Evolutionary conservation across 37 sponge, comb jelly and placozoan species (phyloP), one percentile per base, ranked within the genome.

Genomic region (Axinella damicornis): DNA sequence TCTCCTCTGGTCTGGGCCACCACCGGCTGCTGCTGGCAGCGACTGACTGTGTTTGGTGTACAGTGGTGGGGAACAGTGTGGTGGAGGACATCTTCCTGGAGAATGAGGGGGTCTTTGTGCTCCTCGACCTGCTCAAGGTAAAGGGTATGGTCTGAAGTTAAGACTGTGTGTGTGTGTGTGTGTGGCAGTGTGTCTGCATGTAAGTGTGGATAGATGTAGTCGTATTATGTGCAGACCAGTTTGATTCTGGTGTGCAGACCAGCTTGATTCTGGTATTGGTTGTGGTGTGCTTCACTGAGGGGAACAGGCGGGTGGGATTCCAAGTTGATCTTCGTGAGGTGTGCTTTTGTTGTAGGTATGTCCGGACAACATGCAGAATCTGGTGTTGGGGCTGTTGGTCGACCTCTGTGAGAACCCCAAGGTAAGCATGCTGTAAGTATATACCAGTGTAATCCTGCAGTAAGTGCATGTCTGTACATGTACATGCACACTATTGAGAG

Each of bases 11-110:
- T 24, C 66, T 95, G 72, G 97, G 97, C 11, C 91, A 95, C 73
- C 94, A 93, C 66, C 80, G 92, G 41, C 92, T 99, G 24, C 79
- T 99, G 27, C 85, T 96, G 11, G 73, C 94, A 40, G 91, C 93
- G 17, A 74, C 88, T 31, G 95, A 96, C 77, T 92, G 92, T 64
- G 82, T 90, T 5, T 99, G 99, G 99, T 88, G 92, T 72, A 35
- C 91, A 52, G 89, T 96, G 35, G 91, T 97, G 41, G 91, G 98
- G 5, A 90, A 79, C 69, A 60, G 74, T 30, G 31, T 82, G 56
- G 96, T 85, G 53, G 95, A 99, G 82, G 99, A 99, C 67, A 78
- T 95, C 41, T 96, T 99, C 68, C 91, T 99, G 61, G 95, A 95
- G 79, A 83, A 91, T 24, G 99, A 85, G 59, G 99, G 99, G 27